These are phyloP conservation scores for Mesorhabditis sp. DNA, from an alignment of 2,888 invertebrate genomes.

Conservation along the genomic window DNA sequence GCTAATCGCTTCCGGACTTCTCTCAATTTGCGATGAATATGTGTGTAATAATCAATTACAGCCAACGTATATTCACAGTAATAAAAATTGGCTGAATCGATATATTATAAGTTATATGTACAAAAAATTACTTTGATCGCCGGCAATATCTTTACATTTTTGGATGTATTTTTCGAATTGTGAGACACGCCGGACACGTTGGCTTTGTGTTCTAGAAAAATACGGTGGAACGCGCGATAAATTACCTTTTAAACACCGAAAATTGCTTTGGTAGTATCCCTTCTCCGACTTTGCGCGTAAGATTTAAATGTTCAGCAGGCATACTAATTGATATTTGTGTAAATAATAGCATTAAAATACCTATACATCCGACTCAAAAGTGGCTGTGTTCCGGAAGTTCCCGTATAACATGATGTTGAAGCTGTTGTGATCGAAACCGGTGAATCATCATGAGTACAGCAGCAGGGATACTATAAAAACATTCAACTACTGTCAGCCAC, in stretches of 20 bases:
- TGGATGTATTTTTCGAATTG: conserved; percentile 40
- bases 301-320: conserved; percentile 34
- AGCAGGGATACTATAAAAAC: not conserved
- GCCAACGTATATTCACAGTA: conserved; percentile 31
- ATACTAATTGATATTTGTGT: conserved; percentile 18
- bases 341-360: conserved; percentile 9
- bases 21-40: conserved; percentile 35
- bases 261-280: conserved; percentile 31
- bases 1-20: conserved; percentile 20
- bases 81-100: conserved; percentile 22
- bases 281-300: conserved; percentile 44
- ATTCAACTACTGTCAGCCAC: no score
- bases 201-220: not conserved
- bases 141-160: conserved; percentile 32
- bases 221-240: not conserved
- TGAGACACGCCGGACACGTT: conserved; percentile 14
- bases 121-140: conserved; percentile 24
- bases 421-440: conserved; percentile 1
- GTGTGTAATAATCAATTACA: conserved; percentile 34
- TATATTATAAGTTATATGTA: no score
- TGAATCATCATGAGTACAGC: not conserved
- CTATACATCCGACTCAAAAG: conserved; percentile 36
- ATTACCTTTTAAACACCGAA: not conserved
- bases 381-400: conserved; percentile 12
- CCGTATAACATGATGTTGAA: not conserved